Evolutionary conservation across 2,888 invertebrate genomes (phyloP).

Genomic region (Carabus problematicus): DNA sequence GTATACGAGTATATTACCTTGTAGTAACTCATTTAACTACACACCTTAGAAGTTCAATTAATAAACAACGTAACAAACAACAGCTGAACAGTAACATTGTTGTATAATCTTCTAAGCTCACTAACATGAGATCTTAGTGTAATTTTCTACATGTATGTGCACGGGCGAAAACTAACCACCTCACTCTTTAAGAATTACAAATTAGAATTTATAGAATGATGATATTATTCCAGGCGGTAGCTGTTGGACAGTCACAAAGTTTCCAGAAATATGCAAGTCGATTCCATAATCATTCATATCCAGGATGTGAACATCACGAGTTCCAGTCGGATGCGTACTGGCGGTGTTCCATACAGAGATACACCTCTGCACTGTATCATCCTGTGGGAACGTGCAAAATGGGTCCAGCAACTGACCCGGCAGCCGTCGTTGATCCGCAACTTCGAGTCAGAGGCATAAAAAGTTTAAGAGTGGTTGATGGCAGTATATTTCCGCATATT

Average conservation of each 20-base stretch:
- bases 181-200: not conserved
- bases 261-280: slow-evolving; percentile 64
- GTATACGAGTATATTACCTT: too few species aligned
- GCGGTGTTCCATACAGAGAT: slow-evolving; percentile 74
- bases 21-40: too few species aligned
- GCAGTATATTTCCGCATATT: slow-evolving; percentile 65
- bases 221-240: slow-evolving; percentile 61
- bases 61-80: too few species aligned
- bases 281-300: slow-evolving; percentile 66
- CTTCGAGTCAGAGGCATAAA: slow-evolving; percentile 63
- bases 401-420: slow-evolving; percentile 56
- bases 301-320: slow-evolving; percentile 68
- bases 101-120: too few species aligned
- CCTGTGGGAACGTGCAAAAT: slow-evolving; percentile 66
- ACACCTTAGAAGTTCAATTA: too few species aligned
- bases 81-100: too few species aligned
- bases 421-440: slow-evolving; percentile 61
- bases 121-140: too few species aligned
- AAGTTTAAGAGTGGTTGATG: slow-evolving; percentile 65
- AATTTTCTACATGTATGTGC: too few species aligned
- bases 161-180: too few species aligned
- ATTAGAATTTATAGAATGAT: not conserved
- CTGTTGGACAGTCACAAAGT: slow-evolving; percentile 62
- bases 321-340: slow-evolving; percentile 76
- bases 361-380: slow-evolving; percentile 76